These are phyloP conservation scores for Heteronetta atricapilla DNA, from an alignment of 2,113 vertebrate species.

Conservation along the genomic window DNA sequence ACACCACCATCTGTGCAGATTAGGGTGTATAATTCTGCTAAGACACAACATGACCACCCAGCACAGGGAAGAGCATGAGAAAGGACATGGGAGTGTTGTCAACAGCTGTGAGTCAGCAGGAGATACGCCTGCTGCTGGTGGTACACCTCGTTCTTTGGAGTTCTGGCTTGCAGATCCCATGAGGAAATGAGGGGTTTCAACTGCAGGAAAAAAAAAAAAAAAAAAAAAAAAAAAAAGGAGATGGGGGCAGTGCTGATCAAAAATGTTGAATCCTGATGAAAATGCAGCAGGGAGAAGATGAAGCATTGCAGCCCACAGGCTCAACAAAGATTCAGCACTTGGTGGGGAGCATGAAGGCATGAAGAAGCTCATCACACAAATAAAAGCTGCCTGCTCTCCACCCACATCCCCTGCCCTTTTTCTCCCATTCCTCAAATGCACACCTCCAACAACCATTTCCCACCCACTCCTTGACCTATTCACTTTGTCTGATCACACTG, in stretches of 20 bases:
- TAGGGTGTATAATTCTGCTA: background rate
- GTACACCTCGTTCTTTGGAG: background rate
- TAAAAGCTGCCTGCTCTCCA: background rate
- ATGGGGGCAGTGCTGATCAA: background rate
- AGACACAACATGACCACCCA: background rate
- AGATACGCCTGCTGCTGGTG: background rate
- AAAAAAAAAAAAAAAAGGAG: background rate
- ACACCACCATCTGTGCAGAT: background rate
- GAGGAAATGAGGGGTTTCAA: background rate
- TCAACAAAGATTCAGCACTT: rapidly evolving
- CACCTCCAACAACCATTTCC: background rate
- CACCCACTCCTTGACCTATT: background rate
- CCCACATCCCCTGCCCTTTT: background rate
- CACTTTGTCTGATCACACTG: background rate
- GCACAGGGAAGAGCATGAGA: background rate
- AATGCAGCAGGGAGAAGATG: background rate
- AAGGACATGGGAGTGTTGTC: background rate
- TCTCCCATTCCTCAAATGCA: background rate
- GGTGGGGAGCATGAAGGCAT: background rate
- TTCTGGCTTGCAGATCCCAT: background rate
- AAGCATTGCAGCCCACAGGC: background rate
- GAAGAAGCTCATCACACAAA: background rate
- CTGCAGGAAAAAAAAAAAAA: background rate
- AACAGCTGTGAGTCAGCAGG: background rate
- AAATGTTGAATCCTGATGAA: background rate